Conservation (phyloP, 2,113 vertebrate species). For the Ptyas mucosa region DNA sequence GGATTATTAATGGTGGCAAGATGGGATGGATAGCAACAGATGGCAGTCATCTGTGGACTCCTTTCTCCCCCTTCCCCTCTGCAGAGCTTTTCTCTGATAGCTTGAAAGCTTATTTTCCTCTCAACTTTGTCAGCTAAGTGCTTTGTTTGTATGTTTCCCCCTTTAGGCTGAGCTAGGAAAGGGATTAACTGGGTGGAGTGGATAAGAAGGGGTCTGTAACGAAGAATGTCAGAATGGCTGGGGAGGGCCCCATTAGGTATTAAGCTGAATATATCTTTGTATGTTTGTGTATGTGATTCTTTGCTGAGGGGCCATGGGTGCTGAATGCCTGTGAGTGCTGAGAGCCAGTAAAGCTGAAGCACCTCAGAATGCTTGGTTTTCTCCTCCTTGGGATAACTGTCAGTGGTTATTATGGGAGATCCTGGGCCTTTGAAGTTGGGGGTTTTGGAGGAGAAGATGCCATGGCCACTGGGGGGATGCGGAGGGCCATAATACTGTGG, state of each 20-base stretch:
- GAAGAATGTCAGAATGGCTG: neutral
- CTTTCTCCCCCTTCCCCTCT: neutral
- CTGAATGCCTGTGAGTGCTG: neutral
- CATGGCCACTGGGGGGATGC: neutral
- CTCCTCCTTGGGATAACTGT: neutral
- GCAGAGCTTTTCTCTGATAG: neutral
- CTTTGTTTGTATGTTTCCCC: neutral
- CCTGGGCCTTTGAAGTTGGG: neutral
- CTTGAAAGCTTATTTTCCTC: neutral
- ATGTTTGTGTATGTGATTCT: neutral
- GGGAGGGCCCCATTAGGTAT: neutral
- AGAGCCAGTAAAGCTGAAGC: neutral
- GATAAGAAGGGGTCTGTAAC: neutral
- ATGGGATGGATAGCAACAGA: neutral
- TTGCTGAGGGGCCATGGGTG: neutral
- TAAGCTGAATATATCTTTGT: neutral
- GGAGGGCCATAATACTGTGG: neutral
- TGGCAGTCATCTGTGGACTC: neutral
- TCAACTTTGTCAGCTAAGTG: neutral
- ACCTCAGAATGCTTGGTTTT: neutral
- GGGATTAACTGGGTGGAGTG: neutral
- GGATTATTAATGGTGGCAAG: neutral
- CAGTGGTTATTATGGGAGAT: neutral
- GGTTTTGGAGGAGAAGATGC: neutral
- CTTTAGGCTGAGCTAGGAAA: neutral